A percentile compares a stretch with the other conserved stretches of the same genome.
Conservation (phyloP, 2,888 invertebrate species). For the Caenorhabditis virilis region DNA sequence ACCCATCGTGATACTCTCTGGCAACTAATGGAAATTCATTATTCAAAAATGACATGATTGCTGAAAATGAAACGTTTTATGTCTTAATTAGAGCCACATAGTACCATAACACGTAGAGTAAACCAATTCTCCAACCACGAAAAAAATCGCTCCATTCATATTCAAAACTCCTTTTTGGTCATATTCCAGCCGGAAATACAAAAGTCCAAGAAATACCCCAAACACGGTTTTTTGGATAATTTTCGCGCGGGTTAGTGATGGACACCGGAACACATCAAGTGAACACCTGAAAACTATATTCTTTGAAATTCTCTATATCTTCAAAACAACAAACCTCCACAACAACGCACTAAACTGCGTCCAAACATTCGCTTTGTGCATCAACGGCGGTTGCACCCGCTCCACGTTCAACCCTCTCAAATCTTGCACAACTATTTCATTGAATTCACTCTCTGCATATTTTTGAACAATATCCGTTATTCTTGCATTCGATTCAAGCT, state of each 20-base stretch:
- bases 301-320: too few relatives aligned
- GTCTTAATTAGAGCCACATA: background rate
- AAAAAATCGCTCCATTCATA: slow-evolving; percentile 87
- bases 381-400: slow-evolving; percentile 11
- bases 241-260: slow-evolving; percentile 55
- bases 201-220: slow-evolving; percentile 78
- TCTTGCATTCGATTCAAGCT: slow-evolving; percentile 10
- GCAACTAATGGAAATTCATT: slow-evolving; percentile 86
- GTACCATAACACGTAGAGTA: slow-evolving; percentile 25
- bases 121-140: slow-evolving; percentile 87
- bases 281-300: slow-evolving; percentile 21
- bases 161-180: slow-evolving; percentile 80
- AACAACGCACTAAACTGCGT: slow-evolving; percentile 20
- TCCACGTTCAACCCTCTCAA: slow-evolving; percentile 9
- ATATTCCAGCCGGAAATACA: slow-evolving; percentile 74
- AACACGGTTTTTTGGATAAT: slow-evolving; percentile 61
- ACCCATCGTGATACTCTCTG: slow-evolving; percentile 85
- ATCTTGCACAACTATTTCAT: slow-evolving; percentile 7
- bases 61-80: slow-evolving; percentile 75
- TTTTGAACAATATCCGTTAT: slow-evolving; percentile 13
- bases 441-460: slow-evolving; percentile 20
- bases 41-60: slow-evolving; percentile 87
- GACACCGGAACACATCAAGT: slow-evolving; percentile 56
- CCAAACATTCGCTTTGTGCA: slow-evolving; percentile 27
- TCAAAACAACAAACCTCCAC: too few relatives aligned